phyloP scores from a whole-genome alignment of 2,113 vertebrate species.

The Azemiops feae region DNA sequence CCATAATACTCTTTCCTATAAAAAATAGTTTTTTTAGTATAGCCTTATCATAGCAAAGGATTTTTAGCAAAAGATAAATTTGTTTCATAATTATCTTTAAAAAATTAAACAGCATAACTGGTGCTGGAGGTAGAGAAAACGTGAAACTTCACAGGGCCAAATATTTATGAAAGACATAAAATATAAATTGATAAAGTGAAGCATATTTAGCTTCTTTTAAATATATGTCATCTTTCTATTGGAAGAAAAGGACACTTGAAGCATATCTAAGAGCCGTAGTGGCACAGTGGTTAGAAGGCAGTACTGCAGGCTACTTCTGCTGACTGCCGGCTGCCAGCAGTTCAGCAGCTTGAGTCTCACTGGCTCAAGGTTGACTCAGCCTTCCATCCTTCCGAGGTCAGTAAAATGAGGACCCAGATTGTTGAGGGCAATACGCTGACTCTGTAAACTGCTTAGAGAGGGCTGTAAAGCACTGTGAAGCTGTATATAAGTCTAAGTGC shows the following conservation, averaged over 20 bases:
- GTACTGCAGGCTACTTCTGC: too few species aligned
- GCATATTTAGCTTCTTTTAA: not conserved
- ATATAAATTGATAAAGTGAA: not conserved
- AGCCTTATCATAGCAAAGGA: not conserved
- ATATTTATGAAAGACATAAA: not conserved
- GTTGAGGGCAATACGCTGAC: too few species aligned
- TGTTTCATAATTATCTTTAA: not conserved
- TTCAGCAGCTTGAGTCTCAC: too few species aligned
- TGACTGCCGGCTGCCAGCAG: too few species aligned
- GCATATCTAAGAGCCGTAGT: not conserved
- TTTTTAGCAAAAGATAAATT: not conserved
- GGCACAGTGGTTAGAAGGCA: too few species aligned
- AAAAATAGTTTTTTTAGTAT: not conserved
- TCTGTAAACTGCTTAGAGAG: too few species aligned
- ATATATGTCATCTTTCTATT: not conserved
- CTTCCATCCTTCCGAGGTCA: too few species aligned
- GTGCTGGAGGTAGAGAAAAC: not conserved
- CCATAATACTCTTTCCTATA: not conserved
- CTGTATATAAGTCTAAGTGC: too few species aligned
- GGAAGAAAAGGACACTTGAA: not conserved
- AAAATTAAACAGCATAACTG: not conserved
- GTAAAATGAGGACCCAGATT: too few species aligned
- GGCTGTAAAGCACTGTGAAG: too few species aligned
- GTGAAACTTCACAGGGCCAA: not conserved
- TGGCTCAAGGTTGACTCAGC: too few species aligned